Conservation (phyloP, 2,113 vertebrate species). For the Ceratotherium simum region DNA sequence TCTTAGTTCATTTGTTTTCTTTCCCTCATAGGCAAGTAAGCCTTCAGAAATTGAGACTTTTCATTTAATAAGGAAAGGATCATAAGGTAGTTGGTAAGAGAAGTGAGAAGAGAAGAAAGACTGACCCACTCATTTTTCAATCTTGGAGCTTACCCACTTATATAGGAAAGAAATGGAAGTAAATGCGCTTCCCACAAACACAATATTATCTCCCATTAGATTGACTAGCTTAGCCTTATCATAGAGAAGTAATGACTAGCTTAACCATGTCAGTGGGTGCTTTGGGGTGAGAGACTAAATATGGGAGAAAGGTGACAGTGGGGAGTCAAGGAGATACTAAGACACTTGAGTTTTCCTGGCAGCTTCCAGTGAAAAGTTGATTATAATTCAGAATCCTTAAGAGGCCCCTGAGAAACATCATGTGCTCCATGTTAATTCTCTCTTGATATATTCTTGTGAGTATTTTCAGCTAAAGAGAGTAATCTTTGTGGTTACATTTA, state of each 20-base stretch:
- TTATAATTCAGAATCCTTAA: conserved; percentile 17
- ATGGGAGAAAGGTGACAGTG: not conserved
- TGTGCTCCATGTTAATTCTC: not conserved
- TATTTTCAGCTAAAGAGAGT: not conserved
- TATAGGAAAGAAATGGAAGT: not conserved
- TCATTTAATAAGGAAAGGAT: not conserved
- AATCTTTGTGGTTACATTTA: not conserved
- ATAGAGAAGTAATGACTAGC: not conserved
- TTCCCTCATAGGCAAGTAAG: not conserved
- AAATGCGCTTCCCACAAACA: not conserved
- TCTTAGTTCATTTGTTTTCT: not conserved
- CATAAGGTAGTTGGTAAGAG: not conserved
- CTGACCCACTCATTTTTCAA: not conserved
- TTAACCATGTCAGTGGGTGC: not conserved
- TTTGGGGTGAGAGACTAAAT: not conserved
- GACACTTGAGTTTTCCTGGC: not conserved
- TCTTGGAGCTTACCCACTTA: not conserved
- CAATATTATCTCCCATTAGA: not conserved
- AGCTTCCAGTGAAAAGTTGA: not conserved
- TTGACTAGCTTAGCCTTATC: not conserved
- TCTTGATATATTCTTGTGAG: not conserved
- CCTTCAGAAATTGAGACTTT: not conserved
- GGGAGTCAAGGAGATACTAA: rapidly evolving
- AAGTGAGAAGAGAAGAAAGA: not conserved
- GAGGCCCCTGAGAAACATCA: not conserved